Percentiles rank a stretch among this genome's conserved stretches.
These are phyloP conservation scores for Spodoptera picta DNA, from an alignment of 2,888 invertebrate species.

Conservation along the genomic window DNA sequence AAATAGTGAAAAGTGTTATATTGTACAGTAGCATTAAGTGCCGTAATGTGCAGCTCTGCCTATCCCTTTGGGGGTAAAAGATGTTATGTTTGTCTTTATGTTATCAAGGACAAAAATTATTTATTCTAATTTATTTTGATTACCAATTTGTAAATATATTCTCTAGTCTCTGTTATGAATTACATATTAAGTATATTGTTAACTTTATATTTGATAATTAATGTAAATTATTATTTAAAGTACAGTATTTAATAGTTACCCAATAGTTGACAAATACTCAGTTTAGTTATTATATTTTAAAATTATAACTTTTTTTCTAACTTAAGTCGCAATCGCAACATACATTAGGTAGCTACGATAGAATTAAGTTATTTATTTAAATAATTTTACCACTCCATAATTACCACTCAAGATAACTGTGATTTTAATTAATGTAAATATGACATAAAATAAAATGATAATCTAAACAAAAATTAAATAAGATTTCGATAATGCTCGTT, in stretches of 20 bases:
- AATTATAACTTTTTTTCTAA: too few relatives aligned
- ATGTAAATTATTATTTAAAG: conserved; percentile 9
- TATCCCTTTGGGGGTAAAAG: too few relatives aligned
- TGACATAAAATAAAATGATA: background rate
- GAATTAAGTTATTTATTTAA: background rate
- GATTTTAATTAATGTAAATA: conserved; percentile 51
- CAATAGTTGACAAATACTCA: conserved; percentile 12
- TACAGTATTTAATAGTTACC: conserved; percentile 42
- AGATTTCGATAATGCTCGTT: too few relatives aligned
- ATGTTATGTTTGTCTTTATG: too few relatives aligned
- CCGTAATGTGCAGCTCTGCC: too few relatives aligned
- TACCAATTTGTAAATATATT: conserved; percentile 66
- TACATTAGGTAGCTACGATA: background rate
- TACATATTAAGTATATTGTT: conserved; percentile 3
- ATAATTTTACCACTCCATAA: conserved; percentile 10
- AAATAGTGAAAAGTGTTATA: too few relatives aligned
- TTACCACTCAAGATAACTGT: conserved; percentile 67
- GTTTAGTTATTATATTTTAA: too few relatives aligned
- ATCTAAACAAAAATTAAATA: conserved; percentile 14
- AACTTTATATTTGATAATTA: conserved; percentile 2
- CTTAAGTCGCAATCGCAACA: background rate
- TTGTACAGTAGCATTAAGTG: too few relatives aligned
- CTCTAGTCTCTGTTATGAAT: conserved; percentile 64
- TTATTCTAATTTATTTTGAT: conserved; percentile 24
- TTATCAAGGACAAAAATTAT: too few relatives aligned